Conservation (phyloP, 2,888 invertebrate genomes). For the Pycnomerus fuliginosus region DNA sequence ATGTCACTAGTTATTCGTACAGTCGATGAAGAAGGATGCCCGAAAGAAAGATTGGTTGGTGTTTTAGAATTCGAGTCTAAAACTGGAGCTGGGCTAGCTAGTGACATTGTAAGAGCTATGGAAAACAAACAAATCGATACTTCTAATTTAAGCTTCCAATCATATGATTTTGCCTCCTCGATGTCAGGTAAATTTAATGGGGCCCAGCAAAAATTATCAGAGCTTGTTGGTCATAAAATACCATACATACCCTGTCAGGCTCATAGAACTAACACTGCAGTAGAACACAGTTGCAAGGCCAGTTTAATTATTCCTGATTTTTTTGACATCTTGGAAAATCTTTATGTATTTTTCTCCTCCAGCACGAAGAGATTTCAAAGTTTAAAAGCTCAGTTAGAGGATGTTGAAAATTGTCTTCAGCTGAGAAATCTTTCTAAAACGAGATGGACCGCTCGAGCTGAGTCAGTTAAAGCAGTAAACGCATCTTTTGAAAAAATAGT, state of each 20-base stretch:
- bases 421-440: slow-evolving; percentile 6
- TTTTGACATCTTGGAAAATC: slow-evolving; percentile 10
- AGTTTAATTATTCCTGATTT: slow-evolving; percentile 5
- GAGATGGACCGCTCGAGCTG: slow-evolving; percentile 9
- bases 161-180: background rate
- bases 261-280: slow-evolving; percentile 2
- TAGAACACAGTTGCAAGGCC: slow-evolving; percentile 10
- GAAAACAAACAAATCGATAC: background rate
- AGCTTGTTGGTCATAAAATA: background rate
- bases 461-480: slow-evolving; percentile 7
- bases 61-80: background rate
- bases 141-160: background rate
- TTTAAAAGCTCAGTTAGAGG: slow-evolving; percentile 3
- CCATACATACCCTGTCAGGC: slow-evolving; percentile 1
- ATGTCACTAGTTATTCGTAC: background rate
- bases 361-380: slow-evolving; percentile 8
- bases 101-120: background rate
- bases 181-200: background rate
- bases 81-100: background rate
- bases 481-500: slow-evolving; percentile 3
- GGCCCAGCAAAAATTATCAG: background rate
- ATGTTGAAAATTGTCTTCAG: slow-evolving; percentile 3
- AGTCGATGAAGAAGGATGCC: background rate
- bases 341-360: slow-evolving; percentile 11
- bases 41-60: background rate